These are phyloP conservation scores for Chauna torquata DNA, from an alignment of 2,113 vertebrate species.

Conservation along the genomic window DNA sequence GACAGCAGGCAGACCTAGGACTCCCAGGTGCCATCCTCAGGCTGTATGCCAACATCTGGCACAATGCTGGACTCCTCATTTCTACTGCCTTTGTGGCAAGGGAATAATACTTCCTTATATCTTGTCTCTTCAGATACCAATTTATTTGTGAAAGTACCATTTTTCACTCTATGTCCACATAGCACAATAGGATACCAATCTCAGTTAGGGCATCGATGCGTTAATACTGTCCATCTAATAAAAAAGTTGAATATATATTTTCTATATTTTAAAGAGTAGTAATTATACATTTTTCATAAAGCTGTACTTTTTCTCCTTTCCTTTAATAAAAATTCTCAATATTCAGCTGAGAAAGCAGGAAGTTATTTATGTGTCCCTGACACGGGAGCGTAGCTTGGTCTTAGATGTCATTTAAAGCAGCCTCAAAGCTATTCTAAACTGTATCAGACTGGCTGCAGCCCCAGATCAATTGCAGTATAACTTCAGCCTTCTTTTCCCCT, in stretches of 20 bases:
- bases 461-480: background rate
- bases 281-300: background rate
- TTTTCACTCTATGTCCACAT: background rate
- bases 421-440: slow-evolving; percentile 23
- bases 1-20: background rate
- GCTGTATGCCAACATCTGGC: background rate
- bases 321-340: slow-evolving; percentile 29
- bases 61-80: background rate
- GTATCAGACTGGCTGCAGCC: background rate
- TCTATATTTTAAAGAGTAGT: background rate
- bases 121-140: background rate
- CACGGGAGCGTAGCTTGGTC: background rate
- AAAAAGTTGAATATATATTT: background rate
- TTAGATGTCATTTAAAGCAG: background rate
- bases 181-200: background rate
- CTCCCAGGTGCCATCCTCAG: background rate
- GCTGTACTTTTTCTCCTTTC: background rate
- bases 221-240: background rate
- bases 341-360: slow-evolving; percentile 29
- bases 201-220: background rate
- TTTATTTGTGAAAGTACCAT: background rate
- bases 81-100: background rate
- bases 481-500: background rate
- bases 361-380: slow-evolving; percentile 3
- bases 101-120: background rate